Evolutionary conservation across 2,888 invertebrate species (phyloP), one percentile per base, ranked within the genome.

Genomic region (Tachystola acroxantha): DNA sequence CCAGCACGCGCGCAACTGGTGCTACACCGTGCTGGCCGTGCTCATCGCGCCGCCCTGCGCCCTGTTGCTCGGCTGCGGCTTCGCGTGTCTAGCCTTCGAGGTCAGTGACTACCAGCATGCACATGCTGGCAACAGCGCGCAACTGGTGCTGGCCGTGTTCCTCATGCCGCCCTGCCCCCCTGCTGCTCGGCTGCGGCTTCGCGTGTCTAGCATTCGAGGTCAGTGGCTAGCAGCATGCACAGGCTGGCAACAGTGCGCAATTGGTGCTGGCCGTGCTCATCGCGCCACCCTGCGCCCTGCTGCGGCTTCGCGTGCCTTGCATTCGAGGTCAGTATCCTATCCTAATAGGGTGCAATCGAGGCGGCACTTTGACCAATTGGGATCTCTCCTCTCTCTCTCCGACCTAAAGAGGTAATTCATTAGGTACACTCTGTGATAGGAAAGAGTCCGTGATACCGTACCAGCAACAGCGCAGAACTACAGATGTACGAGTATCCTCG

Each of bases 161-260:
- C 80, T 90, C 6, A 93, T 92, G 0, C 92, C 93, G n/a, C 82
- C 92, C 19, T 85, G 91, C 34, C 92, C 93, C n/a, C 1, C 78
- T 92, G 42, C 74, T 89, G 46, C 85, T 92, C 32, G 93, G 92
- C 19, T 89, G 90, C 46, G 88, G 89, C 1, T 92, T 92, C 60
- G 93, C 92, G 27, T 92, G 91, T 49, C 77, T 93, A 10, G 90
- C 93, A 7, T 93, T 93, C 63, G 89, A 91, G 88, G 92, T 92
- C 61, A 65, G 33, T 34, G 9, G 55, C 48, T 2, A 20, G 7
- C n/a, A n/a, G n/a, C n/a, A n/a, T n/a, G n/a, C 56, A 78, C 84
- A 34, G 91, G 92, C 62, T 93, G 92, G 76, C 84, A 88, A 40
- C 76, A 89, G 89, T 92, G 20, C 88, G 91, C 47, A 89, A 90